A percentile compares a stretch with the other conserved stretches of the same genome.
Conservation (phyloP, 2,888 invertebrate genomes). For the Trichopoda pennipes region DNA sequence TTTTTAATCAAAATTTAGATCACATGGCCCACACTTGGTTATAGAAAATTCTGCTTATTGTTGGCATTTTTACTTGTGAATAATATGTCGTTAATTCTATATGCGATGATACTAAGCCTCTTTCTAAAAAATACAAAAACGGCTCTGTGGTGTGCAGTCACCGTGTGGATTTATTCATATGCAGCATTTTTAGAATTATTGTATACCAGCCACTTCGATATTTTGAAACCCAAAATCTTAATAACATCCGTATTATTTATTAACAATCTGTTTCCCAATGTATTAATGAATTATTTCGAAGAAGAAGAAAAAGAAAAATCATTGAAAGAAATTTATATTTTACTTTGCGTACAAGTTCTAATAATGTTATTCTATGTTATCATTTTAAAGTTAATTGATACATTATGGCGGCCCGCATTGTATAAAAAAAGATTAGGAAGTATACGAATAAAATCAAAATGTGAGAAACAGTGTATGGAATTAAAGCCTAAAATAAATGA, state of each 20-base stretch:
- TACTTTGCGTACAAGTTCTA: conserved; percentile 1
- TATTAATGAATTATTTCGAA: conserved; percentile 61
- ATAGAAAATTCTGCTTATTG: not conserved
- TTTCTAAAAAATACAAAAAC: conserved; percentile 69
- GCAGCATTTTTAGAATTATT: conserved; percentile 72
- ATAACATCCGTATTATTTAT: conserved; percentile 72
- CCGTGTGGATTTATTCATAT: conserved; percentile 73
- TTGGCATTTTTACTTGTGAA: conserved; percentile 11
- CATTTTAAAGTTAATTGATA: conserved; percentile 64
- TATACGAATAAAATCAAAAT: not conserved
- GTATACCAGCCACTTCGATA: conserved; percentile 62
- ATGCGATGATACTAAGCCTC: conserved; percentile 71
- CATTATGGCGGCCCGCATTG: conserved; percentile 70
- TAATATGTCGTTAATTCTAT: conserved; percentile 71
- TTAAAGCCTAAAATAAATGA: not conserved
- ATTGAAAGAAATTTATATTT: conserved; percentile 7
- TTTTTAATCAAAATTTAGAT: conserved; percentile 2
- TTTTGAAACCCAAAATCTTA: conserved; percentile 54
- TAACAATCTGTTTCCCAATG: conserved; percentile 72
- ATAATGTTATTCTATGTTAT: conserved; percentile 60
- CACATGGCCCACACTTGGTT: not conserved
- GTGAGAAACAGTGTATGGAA: not conserved
- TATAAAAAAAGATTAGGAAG: conserved; percentile 66
- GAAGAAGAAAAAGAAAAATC: not conserved
- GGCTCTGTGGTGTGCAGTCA: conserved; percentile 70